Conservation (phyloP, 2,797 vertebrate species). For the Botia kubotai region DNA sequence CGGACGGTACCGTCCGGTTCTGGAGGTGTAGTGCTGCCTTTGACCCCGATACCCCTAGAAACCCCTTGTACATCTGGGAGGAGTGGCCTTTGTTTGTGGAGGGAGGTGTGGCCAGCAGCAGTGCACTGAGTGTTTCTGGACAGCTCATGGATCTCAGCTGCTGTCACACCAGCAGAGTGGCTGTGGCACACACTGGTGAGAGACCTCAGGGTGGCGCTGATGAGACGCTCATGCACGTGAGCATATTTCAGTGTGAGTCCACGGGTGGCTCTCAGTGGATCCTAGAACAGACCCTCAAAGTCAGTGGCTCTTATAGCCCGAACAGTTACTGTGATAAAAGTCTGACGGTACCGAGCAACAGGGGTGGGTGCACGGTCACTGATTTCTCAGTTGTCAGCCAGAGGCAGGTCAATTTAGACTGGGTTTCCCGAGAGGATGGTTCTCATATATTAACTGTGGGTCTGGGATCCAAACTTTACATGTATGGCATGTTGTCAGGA, state of each 20-base stretch:
- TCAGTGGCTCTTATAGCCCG: slow-evolving; percentile 74
- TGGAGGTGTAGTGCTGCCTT: slow-evolving; percentile 85
- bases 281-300: slow-evolving; percentile 89
- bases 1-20: slow-evolving; percentile 93
- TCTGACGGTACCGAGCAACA: slow-evolving; percentile 69
- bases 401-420: slow-evolving; percentile 91
- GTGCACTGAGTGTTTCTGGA: slow-evolving; percentile 85
- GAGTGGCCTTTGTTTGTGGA: slow-evolving; percentile 95
- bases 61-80: slow-evolving; percentile 85
- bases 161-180: slow-evolving; percentile 93
- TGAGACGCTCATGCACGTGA: slow-evolving; percentile 84
- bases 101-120: slow-evolving; percentile 83
- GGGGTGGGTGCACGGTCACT: slow-evolving; percentile 69
- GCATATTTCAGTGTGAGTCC: slow-evolving; percentile 96
- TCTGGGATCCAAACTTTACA: slow-evolving; percentile 92
- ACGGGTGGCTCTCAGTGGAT: slow-evolving; percentile 95
- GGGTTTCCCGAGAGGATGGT: slow-evolving; percentile 98
- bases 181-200: slow-evolving; percentile 87
- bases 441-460: slow-evolving; percentile 96
- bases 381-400: slow-evolving; percentile 69
- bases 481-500: slow-evolving; percentile 90
- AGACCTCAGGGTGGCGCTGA: slow-evolving; percentile 61
- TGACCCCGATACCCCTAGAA: slow-evolving; percentile 63
- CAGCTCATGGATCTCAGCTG: slow-evolving; percentile 89
- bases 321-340: slow-evolving; percentile 70